Percentiles rank a stretch among this genome's conserved stretches.
These are phyloP conservation scores for Zingel zingel DNA, from an alignment of 2,113 vertebrate genomes.

Conservation along the genomic window DNA sequence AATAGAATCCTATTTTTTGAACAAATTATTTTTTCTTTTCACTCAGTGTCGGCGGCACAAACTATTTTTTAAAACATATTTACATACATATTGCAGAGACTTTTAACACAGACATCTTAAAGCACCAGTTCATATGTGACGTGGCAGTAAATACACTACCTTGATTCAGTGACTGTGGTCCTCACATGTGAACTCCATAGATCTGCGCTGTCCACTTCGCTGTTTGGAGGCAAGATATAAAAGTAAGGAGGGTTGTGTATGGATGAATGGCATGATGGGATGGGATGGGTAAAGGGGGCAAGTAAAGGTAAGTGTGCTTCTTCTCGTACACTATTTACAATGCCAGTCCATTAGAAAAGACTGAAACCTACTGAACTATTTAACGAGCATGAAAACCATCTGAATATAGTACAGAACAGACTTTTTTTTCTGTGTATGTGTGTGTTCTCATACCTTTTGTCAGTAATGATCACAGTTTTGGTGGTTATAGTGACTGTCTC, in stretches of 20 bases:
- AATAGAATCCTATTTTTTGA: slow-evolving; percentile 1
- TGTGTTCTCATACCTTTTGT: slow-evolving; percentile 55
- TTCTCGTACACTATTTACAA: slow-evolving; percentile 77
- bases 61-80: not conserved
- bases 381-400: slow-evolving; percentile 50
- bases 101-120: not conserved
- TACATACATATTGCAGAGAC: not conserved
- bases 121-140: not conserved
- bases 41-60: not conserved
- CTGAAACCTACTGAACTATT: slow-evolving; percentile 62
- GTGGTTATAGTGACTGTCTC: slow-evolving; percentile 67
- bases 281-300: slow-evolving; percentile 55
- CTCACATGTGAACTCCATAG: slow-evolving; percentile 51
- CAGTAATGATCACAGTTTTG: slow-evolving; percentile 67
- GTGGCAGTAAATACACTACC: slow-evolving; percentile 46
- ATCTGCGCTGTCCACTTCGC: slow-evolving; percentile 38
- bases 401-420: slow-evolving; percentile 44
- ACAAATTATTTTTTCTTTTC: not conserved
- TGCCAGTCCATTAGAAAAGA: slow-evolving; percentile 50
- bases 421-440: not conserved
- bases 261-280: slow-evolving; percentile 44
- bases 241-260: slow-evolving; percentile 9
- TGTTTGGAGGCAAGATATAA: slow-evolving; percentile 30
- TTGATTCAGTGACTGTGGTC: slow-evolving; percentile 54
- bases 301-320: slow-evolving; percentile 66